These are phyloP conservation scores for Heterotis niloticus DNA, from an alignment of 2,113 vertebrate genomes.

Conservation along the genomic window DNA sequence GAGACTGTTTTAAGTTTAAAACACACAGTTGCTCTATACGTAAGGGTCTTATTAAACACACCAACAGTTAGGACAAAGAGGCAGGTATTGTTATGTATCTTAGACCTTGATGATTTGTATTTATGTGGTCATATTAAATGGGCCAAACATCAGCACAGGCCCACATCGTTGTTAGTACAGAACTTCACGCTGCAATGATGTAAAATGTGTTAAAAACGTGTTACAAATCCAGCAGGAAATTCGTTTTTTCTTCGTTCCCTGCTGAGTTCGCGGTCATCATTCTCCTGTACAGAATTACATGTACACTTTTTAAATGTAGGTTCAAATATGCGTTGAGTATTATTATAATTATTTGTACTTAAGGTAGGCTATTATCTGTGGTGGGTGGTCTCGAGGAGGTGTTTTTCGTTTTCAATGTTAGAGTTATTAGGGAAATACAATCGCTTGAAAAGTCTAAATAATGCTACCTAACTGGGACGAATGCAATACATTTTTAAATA, in stretches of 20 bases:
- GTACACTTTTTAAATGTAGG: constrained; percentile 2
- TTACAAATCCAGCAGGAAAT: neutral
- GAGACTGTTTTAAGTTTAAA: too few relatives aligned
- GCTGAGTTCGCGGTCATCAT: neutral
- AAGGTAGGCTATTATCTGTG: neutral
- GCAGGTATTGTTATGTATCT: too few relatives aligned
- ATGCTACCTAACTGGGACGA: constrained; percentile 75
- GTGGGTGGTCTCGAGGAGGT: neutral
- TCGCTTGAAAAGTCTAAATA: constrained; percentile 60
- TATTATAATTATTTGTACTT: neutral
- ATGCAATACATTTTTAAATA: constrained; percentile 65
- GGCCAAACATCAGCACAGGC: too few relatives aligned
- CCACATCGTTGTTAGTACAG: too few relatives aligned
- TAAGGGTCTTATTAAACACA: too few relatives aligned
- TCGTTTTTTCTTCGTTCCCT: neutral
- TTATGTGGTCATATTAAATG: too few relatives aligned
- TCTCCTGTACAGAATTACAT: constrained; percentile 4
- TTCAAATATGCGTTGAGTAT: constrained; percentile 6
- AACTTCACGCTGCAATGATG: neutral
- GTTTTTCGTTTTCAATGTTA: neutral
- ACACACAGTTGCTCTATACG: too few relatives aligned
- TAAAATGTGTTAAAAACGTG: neutral
- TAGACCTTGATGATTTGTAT: too few relatives aligned
- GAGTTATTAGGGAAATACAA: constrained; percentile 24
- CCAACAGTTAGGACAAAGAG: too few relatives aligned